A percentile compares a stretch with the other conserved stretches of the same genome.
Conservation (phyloP, 92 coral and sea anemone species). For the Palythoa caribaeorum region DNA sequence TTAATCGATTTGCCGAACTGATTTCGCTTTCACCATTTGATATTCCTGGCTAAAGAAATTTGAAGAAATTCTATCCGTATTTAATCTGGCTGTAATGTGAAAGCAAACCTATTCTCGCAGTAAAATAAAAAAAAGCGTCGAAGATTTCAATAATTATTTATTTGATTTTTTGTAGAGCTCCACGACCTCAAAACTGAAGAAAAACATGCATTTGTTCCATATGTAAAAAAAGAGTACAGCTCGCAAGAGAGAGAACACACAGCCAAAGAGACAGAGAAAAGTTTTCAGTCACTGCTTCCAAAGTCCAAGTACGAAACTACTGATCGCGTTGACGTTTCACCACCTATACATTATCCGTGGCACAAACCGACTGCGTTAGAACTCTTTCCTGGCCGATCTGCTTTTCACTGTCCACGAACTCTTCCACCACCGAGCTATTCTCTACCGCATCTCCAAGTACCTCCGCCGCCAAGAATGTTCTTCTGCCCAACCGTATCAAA, state of each 20-base stretch:
- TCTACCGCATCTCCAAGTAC: constrained; percentile 15
- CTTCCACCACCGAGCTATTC: constrained; percentile 1
- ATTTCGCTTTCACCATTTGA: neutral
- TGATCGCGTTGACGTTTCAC: neutral
- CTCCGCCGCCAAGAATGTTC: constrained; percentile 15
- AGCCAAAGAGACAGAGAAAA: neutral
- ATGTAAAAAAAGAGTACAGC: constrained; percentile 18
- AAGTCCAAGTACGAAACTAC: neutral
- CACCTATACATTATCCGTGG: constrained; percentile 27
- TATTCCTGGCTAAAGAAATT: neutral
- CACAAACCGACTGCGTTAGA: constrained; percentile 4
- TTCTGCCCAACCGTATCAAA: constrained; percentile 18
- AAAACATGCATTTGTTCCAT: constrained; percentile 60
- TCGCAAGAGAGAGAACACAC: constrained; percentile 3
- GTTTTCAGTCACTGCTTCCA: neutral
- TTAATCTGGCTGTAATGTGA: neutral
- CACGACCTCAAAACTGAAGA: constrained; percentile 27
- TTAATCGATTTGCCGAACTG: neutral
- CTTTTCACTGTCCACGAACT: constrained; percentile 35
- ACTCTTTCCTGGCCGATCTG: constrained; percentile 33
- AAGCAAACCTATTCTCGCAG: neutral
- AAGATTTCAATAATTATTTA: neutral
- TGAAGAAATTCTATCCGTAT: neutral
- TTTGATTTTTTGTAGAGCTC: constrained; percentile 25
- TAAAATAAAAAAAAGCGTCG: neutral